These are phyloP conservation scores for Fringilla coelebs DNA, from an alignment of 2,797 vertebrate species.

Conservation along the genomic window DNA sequence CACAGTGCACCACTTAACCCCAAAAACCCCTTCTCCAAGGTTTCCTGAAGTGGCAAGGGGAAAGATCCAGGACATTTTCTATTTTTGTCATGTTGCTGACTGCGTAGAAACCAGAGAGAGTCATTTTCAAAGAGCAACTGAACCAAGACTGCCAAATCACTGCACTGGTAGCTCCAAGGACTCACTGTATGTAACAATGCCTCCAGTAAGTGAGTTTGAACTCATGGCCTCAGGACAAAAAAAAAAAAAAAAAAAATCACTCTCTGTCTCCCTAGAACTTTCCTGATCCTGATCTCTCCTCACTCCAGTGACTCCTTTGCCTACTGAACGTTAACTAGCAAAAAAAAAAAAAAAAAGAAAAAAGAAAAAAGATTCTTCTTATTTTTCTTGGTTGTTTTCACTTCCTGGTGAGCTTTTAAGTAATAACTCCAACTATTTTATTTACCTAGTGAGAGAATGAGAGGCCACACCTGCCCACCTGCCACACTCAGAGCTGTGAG, in stretches of 20 bases:
- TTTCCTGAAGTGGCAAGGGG: neutral
- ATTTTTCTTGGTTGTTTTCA: neutral
- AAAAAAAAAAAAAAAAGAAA: neutral
- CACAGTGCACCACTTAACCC: neutral
- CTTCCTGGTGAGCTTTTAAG: neutral
- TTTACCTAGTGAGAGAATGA: neutral
- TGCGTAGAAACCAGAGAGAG: neutral
- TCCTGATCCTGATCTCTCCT: neutral
- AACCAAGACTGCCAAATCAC: neutral
- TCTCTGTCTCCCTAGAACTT: neutral
- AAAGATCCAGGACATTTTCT: neutral
- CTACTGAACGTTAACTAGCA: neutral
- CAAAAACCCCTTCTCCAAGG: neutral
- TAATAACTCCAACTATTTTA: neutral
- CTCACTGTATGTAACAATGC: neutral
- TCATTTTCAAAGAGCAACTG: neutral
- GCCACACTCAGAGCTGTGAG: neutral
- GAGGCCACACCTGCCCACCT: neutral
- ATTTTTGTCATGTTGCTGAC: neutral
- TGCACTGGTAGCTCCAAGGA: neutral
- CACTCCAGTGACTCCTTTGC: neutral
- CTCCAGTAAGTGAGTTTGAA: neutral
- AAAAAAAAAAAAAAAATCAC: neutral
- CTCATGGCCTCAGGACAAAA: neutral
- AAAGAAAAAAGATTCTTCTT: neutral